A percentile compares a stretch with the other conserved stretches of the same genome.
These are phyloP conservation scores for Notarius lentiginosus DNA, from an alignment of 2,113 vertebrate species.

Conservation along the genomic window DNA sequence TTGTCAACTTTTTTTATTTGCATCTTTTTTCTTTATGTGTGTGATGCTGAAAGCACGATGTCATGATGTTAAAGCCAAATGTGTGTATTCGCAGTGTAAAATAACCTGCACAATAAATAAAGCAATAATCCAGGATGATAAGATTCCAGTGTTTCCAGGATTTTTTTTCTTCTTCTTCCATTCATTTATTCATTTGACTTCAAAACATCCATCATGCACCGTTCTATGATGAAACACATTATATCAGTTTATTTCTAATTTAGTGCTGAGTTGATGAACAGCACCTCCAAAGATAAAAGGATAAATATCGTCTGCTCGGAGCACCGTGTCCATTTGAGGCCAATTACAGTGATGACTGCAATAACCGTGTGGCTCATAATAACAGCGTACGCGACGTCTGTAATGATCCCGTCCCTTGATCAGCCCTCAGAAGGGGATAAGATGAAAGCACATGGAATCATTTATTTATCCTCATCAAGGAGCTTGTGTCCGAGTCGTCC, in stretches of 20 bases:
- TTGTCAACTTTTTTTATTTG: constrained; percentile 13
- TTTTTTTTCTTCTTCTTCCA: not conserved
- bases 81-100: not conserved
- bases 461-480: constrained; percentile 62
- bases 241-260: constrained; percentile 46
- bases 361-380: constrained; percentile 66
- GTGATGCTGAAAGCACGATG: not conserved
- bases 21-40: not conserved
- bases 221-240: constrained; percentile 50
- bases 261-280: constrained; percentile 52
- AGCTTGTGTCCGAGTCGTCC: constrained; percentile 69
- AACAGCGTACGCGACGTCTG: constrained; percentile 55
- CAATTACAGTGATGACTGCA: constrained; percentile 65
- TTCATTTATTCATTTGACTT: constrained; percentile 32
- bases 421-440: constrained; percentile 64
- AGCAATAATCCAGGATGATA: not conserved
- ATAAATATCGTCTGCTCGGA: constrained; percentile 50
- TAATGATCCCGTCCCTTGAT: constrained; percentile 74
- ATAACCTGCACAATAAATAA: not conserved
- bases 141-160: not conserved
- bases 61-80: not conserved
- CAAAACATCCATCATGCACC: constrained; percentile 21
- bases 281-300: constrained; percentile 58
- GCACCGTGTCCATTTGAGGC: constrained; percentile 57
- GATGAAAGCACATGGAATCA: constrained; percentile 73